Evolutionary conservation across 1,140 invertebrate genomes (phyloP).

Genomic region (Drosophila nikananu): DNA sequence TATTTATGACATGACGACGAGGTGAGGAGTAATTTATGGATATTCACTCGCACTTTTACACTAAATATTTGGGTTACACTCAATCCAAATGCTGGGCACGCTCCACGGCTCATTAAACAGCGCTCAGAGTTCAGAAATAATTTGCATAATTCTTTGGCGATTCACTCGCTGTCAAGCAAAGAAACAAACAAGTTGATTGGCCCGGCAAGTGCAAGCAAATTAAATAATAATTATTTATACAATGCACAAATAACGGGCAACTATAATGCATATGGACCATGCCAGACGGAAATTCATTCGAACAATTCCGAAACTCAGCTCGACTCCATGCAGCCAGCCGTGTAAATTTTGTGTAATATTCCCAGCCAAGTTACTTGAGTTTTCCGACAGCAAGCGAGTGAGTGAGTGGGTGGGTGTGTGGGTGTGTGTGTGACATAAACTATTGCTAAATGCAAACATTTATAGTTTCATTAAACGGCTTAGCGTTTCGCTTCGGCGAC

Average conservation of each 20-base stretch:
- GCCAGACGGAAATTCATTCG: slow-evolving; percentile 47
- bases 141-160: slow-evolving; percentile 59
- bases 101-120: slow-evolving; percentile 59
- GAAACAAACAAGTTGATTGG: slow-evolving; percentile 65
- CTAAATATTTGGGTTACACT: slow-evolving; percentile 18
- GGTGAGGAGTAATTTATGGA: slow-evolving; percentile 39
- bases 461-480: slow-evolving; percentile 77
- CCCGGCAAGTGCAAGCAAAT: slow-evolving; percentile 62
- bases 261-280: slow-evolving; percentile 55
- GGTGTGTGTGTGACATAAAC: slow-evolving; percentile 50
- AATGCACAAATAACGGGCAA: slow-evolving; percentile 65
- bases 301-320: slow-evolving; percentile 22
- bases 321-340: slow-evolving; percentile 48
- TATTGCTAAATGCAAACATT: slow-evolving; percentile 71
- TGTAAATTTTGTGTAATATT: slow-evolving; percentile 73
- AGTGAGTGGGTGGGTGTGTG: slow-evolving; percentile 4
- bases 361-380: slow-evolving; percentile 42
- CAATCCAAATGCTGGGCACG: slow-evolving; percentile 57
- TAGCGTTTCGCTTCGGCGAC: slow-evolving; percentile 48
- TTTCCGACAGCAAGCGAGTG: slow-evolving; percentile 1
- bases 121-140: slow-evolving; percentile 35
- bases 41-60: slow-evolving; percentile 22
- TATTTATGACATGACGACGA: slow-evolving; percentile 56
- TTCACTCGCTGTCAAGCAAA: slow-evolving; percentile 50
- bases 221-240: slow-evolving; percentile 79